Evolutionary conservation across 2,113 vertebrate species (phyloP).

Genomic region (Grammomys surdaster): DNA sequence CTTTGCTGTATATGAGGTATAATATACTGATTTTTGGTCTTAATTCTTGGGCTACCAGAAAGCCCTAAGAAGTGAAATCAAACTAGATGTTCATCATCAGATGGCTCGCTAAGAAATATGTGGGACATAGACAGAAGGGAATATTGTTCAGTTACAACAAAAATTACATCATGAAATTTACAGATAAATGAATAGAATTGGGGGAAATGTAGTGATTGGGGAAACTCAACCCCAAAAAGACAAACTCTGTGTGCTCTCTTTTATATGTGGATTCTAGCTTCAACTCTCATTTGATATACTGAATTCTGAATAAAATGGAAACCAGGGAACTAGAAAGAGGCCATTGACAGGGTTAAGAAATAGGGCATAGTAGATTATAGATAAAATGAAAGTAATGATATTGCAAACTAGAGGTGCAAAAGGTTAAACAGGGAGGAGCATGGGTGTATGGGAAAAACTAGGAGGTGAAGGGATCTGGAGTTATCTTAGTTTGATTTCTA

Average conservation of each 20-base stretch:
- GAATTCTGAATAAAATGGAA: neutral
- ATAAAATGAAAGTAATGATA: neutral
- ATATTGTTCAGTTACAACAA: neutral
- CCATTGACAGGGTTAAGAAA: neutral
- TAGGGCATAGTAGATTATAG: neutral
- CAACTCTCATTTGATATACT: neutral
- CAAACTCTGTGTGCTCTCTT: neutral
- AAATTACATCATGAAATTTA: neutral
- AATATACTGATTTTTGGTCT: neutral
- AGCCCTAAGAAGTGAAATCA: neutral
- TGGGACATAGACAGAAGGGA: neutral
- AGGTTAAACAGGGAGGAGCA: neutral
- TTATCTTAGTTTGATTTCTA: neutral
- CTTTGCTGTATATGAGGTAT: neutral
- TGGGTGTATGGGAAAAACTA: neutral
- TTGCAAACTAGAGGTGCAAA: neutral
- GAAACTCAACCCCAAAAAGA: neutral
- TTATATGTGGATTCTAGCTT: neutral
- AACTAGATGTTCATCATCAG: neutral
- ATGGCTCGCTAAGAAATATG: neutral
- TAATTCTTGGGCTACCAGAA: neutral
- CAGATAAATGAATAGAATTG: neutral
- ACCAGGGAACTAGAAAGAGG: neutral
- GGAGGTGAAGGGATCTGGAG: neutral
- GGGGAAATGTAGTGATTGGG: neutral